Evolutionary conservation across 2,797 vertebrate species (phyloP).

Genomic region (Smutsia temminckii): DNA sequence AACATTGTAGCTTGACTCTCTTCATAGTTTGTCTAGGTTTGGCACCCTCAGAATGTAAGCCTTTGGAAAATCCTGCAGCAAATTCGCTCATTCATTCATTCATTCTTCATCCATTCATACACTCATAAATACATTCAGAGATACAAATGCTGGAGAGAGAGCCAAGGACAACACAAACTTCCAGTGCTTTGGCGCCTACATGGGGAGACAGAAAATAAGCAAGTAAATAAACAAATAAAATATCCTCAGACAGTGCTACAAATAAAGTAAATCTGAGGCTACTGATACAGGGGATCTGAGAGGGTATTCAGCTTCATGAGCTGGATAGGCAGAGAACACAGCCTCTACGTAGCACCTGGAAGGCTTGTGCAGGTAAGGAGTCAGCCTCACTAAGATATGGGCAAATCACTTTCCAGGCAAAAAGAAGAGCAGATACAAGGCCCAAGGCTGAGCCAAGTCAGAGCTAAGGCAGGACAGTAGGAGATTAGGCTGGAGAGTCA

Average conservation of each 20-base stretch:
- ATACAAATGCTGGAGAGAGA: slow-evolving; percentile 21
- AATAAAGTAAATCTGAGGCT: slow-evolving; percentile 6
- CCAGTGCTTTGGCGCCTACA: not conserved
- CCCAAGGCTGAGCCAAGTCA: not conserved
- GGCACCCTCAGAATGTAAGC: not conserved
- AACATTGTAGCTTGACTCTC: slow-evolving; percentile 11
- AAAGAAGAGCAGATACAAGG: not conserved
- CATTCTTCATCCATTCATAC: not conserved
- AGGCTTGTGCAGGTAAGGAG: not conserved
- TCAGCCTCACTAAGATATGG: not conserved
- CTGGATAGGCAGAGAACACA: not conserved
- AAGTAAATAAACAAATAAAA: slow-evolving; percentile 4
- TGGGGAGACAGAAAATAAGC: not conserved
- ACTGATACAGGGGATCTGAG: not conserved
- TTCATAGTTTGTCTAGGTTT: not conserved
- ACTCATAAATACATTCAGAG: not conserved
- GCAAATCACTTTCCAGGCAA: slow-evolving; percentile 9
- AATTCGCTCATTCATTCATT: not conserved
- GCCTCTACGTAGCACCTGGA: not conserved
- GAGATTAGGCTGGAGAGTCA: not conserved
- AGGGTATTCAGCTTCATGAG: not conserved
- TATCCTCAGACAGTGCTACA: not conserved
- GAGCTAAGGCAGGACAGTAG: not conserved
- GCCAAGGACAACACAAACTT: not conserved
- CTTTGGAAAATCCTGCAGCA: slow-evolving; percentile 32